Conservation (phyloP, 2,113 vertebrate genomes). For the Sander lucioperca region DNA sequence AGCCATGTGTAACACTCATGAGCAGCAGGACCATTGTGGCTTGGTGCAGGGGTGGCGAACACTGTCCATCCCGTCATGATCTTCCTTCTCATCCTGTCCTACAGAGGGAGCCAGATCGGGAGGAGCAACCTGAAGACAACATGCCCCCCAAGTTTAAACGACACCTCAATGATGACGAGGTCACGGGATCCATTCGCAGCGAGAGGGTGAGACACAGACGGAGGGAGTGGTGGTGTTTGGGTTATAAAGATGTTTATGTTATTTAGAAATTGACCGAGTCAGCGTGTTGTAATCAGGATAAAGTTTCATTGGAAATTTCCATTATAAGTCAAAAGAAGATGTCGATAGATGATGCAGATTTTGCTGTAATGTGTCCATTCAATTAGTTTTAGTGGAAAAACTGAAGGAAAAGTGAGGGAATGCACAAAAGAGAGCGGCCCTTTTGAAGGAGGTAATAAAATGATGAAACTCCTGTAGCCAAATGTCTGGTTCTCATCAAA, state of each 20-base stretch:
- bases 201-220: slow-evolving; percentile 90
- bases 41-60: neutral
- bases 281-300: neutral
- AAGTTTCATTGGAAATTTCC: neutral
- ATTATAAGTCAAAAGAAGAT: neutral
- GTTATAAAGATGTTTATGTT: too few relatives aligned
- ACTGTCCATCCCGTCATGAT: neutral
- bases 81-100: slow-evolving; percentile 30
- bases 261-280: neutral
- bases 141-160: slow-evolving; percentile 99
- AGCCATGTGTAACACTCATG: neutral
- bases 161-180: slow-evolving; percentile 96
- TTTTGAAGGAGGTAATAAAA: neutral
- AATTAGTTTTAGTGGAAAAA: slow-evolving; percentile 1
- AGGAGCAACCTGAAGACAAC: slow-evolving; percentile 84
- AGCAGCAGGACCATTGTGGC: neutral
- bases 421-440: neutral
- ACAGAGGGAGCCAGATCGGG: slow-evolving; percentile 86
- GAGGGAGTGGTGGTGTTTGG: neutral
- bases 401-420: neutral
- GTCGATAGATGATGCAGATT: neutral
- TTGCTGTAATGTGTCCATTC: neutral
- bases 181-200: slow-evolving; percentile 96
- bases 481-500: slow-evolving; percentile 59
- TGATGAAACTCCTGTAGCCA: slow-evolving; percentile 33